Evolutionary conservation across 1,140 invertebrate species (phyloP).

Genomic region (Aphaenogaster floridana): DNA sequence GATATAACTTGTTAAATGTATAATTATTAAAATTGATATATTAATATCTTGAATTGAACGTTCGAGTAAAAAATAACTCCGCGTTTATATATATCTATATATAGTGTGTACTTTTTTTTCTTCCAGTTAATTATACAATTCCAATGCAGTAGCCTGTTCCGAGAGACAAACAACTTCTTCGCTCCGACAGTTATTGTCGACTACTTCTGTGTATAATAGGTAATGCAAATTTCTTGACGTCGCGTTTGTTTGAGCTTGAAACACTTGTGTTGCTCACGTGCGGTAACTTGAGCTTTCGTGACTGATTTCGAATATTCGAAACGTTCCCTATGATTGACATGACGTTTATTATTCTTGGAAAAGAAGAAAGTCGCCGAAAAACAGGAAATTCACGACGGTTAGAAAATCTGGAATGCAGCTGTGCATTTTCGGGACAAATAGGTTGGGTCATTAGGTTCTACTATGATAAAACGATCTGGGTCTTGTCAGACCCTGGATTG

Average conservation of each 20-base stretch:
- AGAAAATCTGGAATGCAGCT: conserved; percentile 66
- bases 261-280: neutral
- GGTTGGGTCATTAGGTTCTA: neutral
- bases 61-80: neutral
- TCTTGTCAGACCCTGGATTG: neutral
- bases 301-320: neutral
- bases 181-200: neutral
- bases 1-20: neutral
- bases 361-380: neutral
- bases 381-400: neutral
- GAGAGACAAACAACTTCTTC: conserved; percentile 18
- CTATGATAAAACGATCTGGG: too few species aligned
- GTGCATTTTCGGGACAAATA: neutral
- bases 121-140: conserved; percentile 2
- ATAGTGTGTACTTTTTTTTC: neutral
- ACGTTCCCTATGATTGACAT: neutral
- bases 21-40: neutral
- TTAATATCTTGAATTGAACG: neutral
- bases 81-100: neutral
- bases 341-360: neutral
- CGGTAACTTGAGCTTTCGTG: neutral
- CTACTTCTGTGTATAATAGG: neutral
- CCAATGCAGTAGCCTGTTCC: neutral
- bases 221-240: conserved; percentile 20
- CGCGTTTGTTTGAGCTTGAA: neutral